Percentiles rank a stretch among this genome's conserved stretches.
phyloP scores from a whole-genome alignment of 1,140 invertebrate species.

The Galendromus occidentalis region DNA sequence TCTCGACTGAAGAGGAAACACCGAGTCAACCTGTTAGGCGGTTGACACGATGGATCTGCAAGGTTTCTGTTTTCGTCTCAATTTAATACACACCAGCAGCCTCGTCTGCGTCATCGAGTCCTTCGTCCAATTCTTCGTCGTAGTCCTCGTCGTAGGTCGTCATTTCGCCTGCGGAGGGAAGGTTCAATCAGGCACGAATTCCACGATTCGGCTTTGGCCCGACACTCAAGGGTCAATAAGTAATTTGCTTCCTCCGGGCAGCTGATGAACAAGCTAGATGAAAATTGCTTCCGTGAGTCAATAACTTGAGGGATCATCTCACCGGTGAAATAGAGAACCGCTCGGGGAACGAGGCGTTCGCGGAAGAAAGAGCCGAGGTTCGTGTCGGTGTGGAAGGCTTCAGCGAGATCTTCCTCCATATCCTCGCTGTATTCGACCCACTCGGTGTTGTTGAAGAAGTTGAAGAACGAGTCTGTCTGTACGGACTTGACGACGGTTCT shows the following conservation, averaged over 20 bases:
- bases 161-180: neutral
- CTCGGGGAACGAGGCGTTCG: conserved; percentile 72
- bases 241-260: neutral
- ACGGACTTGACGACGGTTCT: conserved; percentile 85
- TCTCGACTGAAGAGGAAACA: too few species aligned
- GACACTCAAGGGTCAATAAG: neutral
- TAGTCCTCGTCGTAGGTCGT: neutral
- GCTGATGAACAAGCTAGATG: neutral
- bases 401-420: conserved; percentile 49
- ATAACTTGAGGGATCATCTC: conserved; percentile 9
- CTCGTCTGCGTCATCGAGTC: neutral
- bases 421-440: conserved; percentile 31
- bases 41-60: neutral
- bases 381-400: conserved; percentile 69
- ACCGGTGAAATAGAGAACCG: conserved; percentile 80
- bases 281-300: too few species aligned
- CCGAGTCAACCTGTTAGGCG: too few species aligned
- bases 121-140: neutral
- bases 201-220: neutral
- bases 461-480: conserved; percentile 74
- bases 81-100: neutral
- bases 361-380: conserved; percentile 95
- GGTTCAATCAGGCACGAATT: conserved; percentile 13
- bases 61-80: neutral
- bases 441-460: conserved; percentile 56